phyloP scores from a whole-genome alignment of 2,888 invertebrate genomes.

The Hirudinaria manillensis region DNA sequence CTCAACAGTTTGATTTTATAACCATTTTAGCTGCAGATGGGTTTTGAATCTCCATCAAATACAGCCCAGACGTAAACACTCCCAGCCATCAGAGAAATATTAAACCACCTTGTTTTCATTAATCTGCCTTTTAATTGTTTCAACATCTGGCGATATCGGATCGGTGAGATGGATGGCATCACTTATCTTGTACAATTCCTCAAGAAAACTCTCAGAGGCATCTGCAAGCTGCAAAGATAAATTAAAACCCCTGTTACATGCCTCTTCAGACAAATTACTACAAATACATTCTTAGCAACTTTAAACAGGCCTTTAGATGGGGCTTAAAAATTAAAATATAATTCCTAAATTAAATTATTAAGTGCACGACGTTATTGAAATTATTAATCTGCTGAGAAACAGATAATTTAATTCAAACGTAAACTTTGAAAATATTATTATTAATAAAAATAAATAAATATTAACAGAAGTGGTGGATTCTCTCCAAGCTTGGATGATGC shows the following conservation, averaged over 20 bases:
- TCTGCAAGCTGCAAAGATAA: slow-evolving; percentile 44
- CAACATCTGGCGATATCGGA: slow-evolving; percentile 49
- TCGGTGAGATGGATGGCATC: slow-evolving; percentile 47
- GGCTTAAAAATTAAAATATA: neutral
- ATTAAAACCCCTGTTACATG: neutral
- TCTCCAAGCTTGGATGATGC: slow-evolving; percentile 47
- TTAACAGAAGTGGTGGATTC: slow-evolving; percentile 48
- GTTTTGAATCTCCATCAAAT: no score
- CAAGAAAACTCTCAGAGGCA: slow-evolving; percentile 48
- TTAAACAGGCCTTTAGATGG: no score
- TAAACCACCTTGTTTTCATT: slow-evolving; percentile 38
- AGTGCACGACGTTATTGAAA: no score
- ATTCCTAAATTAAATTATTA: no score
- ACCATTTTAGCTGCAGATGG: no score
- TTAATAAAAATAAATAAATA: neutral
- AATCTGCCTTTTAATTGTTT: slow-evolving; percentile 49
- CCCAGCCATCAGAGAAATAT: no score
- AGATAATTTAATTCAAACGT: slow-evolving; percentile 7
- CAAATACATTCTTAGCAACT: no score
- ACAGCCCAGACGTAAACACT: no score
- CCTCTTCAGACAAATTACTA: no score
- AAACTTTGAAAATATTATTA: neutral
- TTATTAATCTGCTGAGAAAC: no score
- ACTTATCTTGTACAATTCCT: slow-evolving; percentile 48
- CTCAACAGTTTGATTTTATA: no score